phyloP scores from a whole-genome alignment of 2,888 invertebrate species.

The Hyppa rectilinea region DNA sequence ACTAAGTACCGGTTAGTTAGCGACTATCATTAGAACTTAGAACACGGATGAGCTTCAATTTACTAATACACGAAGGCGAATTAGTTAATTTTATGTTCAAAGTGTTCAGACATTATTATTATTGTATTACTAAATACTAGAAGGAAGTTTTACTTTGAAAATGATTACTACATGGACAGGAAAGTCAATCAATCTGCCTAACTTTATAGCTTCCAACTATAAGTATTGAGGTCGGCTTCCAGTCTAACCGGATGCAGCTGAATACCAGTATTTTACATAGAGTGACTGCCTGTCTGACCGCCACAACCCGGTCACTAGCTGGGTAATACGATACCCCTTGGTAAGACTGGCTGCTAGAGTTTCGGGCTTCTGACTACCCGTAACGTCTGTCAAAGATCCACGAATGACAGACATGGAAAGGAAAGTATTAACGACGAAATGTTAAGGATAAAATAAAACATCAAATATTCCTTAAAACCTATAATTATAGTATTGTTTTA shows the following conservation, averaged over 20 bases:
- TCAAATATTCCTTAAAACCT: not conserved
- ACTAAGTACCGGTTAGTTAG: constrained; percentile 56
- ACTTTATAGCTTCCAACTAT: no score
- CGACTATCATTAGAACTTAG: constrained; percentile 52
- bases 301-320: no score
- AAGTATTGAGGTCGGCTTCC: no score
- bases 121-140: constrained; percentile 27
- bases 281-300: no score
- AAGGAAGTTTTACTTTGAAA: not conserved
- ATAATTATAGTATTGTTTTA: not conserved
- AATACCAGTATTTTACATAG: no score
- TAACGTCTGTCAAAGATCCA: no score
- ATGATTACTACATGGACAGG: not conserved
- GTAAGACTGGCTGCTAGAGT: no score
- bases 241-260: no score
- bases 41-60: constrained; percentile 51
- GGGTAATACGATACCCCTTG: no score
- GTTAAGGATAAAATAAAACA: not conserved
- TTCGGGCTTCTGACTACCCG: no score
- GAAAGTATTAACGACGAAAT: not conserved
- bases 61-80: constrained; percentile 35
- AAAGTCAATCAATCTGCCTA: no score
- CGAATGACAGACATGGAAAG: no score
- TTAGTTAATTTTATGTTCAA: constrained; percentile 41
- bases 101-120: constrained; percentile 23